Evolutionary conservation across 2,113 vertebrate genomes (phyloP).

Genomic region (Nothobranchius kuhntae): DNA sequence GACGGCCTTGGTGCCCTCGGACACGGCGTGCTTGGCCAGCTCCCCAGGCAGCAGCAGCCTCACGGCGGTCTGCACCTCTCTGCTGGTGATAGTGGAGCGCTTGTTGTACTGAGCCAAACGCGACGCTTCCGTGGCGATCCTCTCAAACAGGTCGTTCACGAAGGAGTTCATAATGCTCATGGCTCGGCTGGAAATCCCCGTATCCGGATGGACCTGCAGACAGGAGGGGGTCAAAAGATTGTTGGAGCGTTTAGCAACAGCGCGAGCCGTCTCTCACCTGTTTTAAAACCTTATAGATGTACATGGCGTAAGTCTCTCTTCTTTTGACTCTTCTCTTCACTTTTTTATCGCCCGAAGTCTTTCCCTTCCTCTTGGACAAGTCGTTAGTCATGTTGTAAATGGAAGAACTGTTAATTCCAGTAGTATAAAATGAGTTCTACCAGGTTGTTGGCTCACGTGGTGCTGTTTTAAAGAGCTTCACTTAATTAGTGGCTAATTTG

Average conservation of each 20-base stretch:
- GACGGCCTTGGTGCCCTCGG: constrained; percentile 82
- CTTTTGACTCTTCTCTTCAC: constrained; percentile 71
- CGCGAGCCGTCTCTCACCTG: constrained; percentile 65
- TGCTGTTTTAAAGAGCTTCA: constrained; percentile 18
- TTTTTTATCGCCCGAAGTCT: constrained; percentile 71
- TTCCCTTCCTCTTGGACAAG: constrained; percentile 75
- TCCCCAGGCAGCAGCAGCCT: constrained; percentile 81
- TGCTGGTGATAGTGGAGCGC: constrained; percentile 81
- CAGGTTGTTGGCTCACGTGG: rapidly evolving
- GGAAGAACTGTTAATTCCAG: not conserved
- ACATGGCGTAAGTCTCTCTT: constrained; percentile 80
- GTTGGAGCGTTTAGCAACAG: not conserved
- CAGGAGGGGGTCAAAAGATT: not conserved
- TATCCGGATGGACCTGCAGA: constrained; percentile 78
- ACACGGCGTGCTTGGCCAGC: constrained; percentile 82
- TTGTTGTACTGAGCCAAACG: constrained; percentile 82
- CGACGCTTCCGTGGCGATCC: constrained; percentile 81
- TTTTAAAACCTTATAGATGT: constrained; percentile 82
- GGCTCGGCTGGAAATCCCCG: constrained; percentile 79
- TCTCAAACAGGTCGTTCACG: constrained; percentile 80
- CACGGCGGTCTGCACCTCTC: constrained; percentile 81
- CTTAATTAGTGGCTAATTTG: constrained; percentile 48
- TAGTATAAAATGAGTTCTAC: constrained; percentile 6
- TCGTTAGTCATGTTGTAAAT: constrained; percentile 69
- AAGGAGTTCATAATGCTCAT: constrained; percentile 86